Base-by-base conservation (phyloP, 2,113 vertebrate species). In the Dicentrarchus labrax region DNA sequence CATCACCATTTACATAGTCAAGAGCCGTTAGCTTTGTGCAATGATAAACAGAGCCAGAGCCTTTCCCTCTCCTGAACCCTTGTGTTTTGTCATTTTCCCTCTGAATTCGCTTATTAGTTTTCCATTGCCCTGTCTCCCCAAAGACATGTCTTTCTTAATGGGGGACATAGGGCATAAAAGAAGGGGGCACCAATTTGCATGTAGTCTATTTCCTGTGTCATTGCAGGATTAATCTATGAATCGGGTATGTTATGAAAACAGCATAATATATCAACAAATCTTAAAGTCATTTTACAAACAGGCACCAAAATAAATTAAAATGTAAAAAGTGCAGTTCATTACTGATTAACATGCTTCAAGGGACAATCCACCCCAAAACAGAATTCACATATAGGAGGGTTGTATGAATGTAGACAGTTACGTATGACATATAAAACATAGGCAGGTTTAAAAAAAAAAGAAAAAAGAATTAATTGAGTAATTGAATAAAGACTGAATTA, bases 1-100 rank as follows among this genome's bases (percentile, higher is more conserved):
- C 95, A 95, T 92, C 84, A 79, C 87, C 92, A 96, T 96, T 96
- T 94, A 94, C 95, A 96, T 96, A 96, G 94, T 96, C 92, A 95
- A 96, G 96, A 92, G 94, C 93, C 78, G 92, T 95, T 96, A 94
- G 93, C 92, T 94, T 94, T 96, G 93, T 95, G 92, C 89, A 78
- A 86, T 72, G 77, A 94, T 94, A 93, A 94, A 94, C 93, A 94
- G 92, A 94, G 88, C 88, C 80, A 87, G 89, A 89, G 88, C 88
- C 92, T 86, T 90, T 91, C 91, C 84, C 89, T 92, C 90, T 89
- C 91, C 68, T 84, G 71, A 80, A 84, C 82, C 82, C 81, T 83
- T 87, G 82, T 92, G 89, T 90, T 92, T 89, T 89, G 76, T 83
- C 87, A 85, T 88, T 88, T 91, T 92, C 85, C 82, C 77, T 86